A percentile compares a stretch with the other conserved stretches of the same genome.
phyloP scores from a whole-genome alignment of 2,797 vertebrate genomes.

The Enteromius trimaculatus region DNA sequence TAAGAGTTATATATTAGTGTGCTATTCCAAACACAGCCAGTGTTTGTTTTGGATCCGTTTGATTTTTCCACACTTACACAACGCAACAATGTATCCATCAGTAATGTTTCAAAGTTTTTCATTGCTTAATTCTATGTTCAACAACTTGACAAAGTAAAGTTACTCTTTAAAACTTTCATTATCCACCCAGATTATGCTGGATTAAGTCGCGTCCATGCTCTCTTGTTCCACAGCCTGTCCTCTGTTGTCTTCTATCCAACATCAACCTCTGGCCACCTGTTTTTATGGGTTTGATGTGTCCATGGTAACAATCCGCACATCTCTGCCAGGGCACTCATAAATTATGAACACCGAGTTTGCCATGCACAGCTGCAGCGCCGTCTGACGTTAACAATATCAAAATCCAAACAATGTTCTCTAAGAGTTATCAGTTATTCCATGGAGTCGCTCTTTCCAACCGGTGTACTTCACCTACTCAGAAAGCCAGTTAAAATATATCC shows the following conservation, averaged over 20 bases:
- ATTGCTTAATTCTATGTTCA: constrained; percentile 22
- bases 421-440: constrained; percentile 73
- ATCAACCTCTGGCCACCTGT: constrained; percentile 72
- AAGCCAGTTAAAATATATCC: constrained; percentile 78
- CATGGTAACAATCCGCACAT: constrained; percentile 28
- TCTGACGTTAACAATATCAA: constrained; percentile 71
- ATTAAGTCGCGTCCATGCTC: constrained; percentile 39
- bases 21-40: background rate
- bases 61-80: constrained; percentile 2
- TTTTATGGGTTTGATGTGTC: constrained; percentile 37
- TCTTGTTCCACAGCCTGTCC: constrained; percentile 42
- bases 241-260: constrained; percentile 67
- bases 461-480: constrained; percentile 64
- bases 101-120: background rate
- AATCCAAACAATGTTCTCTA: constrained; percentile 68
- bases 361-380: constrained; percentile 72
- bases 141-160: constrained; percentile 30
- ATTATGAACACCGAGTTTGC: constrained; percentile 62
- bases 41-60: constrained; percentile 17
- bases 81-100: constrained; percentile 9
- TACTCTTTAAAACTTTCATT: constrained; percentile 30
- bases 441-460: constrained; percentile 63
- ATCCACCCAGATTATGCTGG: constrained; percentile 28
- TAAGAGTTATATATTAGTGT: background rate
- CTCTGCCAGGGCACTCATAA: constrained; percentile 65